Evolutionary conservation across 2,797 vertebrate genomes (phyloP).

Genomic region (Ctenopoma kingsleyae): DNA sequence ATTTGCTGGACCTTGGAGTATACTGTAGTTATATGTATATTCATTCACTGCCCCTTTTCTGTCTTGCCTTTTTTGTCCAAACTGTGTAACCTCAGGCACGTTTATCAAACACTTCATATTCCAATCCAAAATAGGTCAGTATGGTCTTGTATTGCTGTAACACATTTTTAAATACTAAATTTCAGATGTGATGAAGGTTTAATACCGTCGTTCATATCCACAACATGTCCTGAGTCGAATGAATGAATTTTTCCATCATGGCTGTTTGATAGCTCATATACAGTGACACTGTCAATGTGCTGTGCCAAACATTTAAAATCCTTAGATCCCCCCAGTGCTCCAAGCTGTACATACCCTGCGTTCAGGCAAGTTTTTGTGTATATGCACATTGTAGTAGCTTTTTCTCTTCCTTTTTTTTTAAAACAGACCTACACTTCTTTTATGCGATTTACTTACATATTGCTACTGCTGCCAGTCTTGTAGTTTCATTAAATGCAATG

Average conservation of each 20-base stretch:
- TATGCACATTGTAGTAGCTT: constrained; percentile 71
- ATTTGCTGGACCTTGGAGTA: constrained; percentile 35
- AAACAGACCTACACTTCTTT: constrained; percentile 16
- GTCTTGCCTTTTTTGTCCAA: constrained; percentile 15
- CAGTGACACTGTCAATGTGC: constrained; percentile 65
- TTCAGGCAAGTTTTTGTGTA: constrained; percentile 65
- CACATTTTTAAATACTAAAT: constrained; percentile 21
- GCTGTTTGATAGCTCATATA: constrained; percentile 58
- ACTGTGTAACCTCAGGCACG: constrained; percentile 36
- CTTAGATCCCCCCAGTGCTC: constrained; percentile 60
- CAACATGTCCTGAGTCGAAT: constrained; percentile 13
- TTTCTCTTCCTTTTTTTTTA: background rate
- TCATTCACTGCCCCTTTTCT: constrained; percentile 3
- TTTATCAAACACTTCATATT: constrained; percentile 25
- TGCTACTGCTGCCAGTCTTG: constrained; percentile 62
- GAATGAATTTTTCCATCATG: constrained; percentile 41
- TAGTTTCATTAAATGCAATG: constrained; percentile 54
- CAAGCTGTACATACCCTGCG: constrained; percentile 74
- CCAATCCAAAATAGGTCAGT: constrained; percentile 13
- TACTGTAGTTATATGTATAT: constrained; percentile 46
- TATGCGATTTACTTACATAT: constrained; percentile 37
- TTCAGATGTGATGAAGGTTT: constrained; percentile 26
- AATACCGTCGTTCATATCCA: constrained; percentile 4
- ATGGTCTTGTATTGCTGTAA: constrained; percentile 41
- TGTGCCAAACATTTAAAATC: constrained; percentile 60